A percentile compares a stretch with the other conserved stretches of the same genome.
phyloP scores from a whole-genome alignment of 2,888 invertebrate genomes.

The Cremastinae sp. region DNA sequence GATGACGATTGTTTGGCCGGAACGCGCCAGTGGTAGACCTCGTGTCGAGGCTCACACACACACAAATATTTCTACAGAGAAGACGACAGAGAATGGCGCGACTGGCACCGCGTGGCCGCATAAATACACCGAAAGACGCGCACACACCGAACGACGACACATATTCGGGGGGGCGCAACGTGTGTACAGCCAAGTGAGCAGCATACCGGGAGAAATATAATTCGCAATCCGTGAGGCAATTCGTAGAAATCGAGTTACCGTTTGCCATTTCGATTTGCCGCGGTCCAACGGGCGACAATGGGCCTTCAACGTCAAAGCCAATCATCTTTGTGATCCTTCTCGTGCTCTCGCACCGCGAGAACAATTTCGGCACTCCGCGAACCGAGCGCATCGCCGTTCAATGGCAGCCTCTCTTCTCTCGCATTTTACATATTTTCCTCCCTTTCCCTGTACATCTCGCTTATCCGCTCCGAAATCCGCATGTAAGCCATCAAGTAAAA shows the following conservation, averaged over 20 bases:
- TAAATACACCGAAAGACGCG: constrained; percentile 67
- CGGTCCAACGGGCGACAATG: constrained; percentile 78
- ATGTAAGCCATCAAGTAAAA: no score
- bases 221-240: constrained; percentile 76
- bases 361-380: constrained; percentile 59
- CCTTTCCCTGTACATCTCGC: constrained; percentile 19
- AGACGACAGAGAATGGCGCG: constrained; percentile 44
- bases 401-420: constrained; percentile 27
- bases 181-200: constrained; percentile 34
- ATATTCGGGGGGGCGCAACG: constrained; percentile 18
- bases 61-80: constrained; percentile 14
- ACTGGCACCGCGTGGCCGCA: constrained; percentile 37
- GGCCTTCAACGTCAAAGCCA: constrained; percentile 69
- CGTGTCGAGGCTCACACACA: constrained; percentile 30
- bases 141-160: not conserved
- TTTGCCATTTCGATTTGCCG: constrained; percentile 79
- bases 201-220: constrained; percentile 75
- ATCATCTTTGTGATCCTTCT: constrained; percentile 75
- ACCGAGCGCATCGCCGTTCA: constrained; percentile 29
- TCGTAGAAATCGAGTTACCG: constrained; percentile 77
- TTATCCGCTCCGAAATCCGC: not conserved
- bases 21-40: constrained; percentile 66
- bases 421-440: constrained; percentile 38
- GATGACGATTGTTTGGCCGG: constrained; percentile 78
- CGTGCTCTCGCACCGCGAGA: constrained; percentile 59